phyloP scores from a whole-genome alignment of 2,113 vertebrate genomes.

The Dipodomys spectabilis region DNA sequence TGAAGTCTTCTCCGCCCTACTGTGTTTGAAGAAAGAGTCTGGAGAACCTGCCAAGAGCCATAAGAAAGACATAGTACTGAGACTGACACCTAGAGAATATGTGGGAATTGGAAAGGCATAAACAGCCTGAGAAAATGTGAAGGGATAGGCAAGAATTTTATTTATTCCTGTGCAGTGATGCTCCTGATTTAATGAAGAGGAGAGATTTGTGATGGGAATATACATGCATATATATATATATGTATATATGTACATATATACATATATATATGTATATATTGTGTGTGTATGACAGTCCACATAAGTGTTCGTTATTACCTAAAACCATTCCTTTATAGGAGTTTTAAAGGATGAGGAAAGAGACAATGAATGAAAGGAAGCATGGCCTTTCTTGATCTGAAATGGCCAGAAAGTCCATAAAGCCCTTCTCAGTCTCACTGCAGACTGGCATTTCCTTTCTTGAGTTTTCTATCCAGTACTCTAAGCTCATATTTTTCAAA shows the following conservation, averaged over 20 bases:
- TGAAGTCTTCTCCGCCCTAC: background rate
- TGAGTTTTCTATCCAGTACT: background rate
- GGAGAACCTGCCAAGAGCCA: background rate
- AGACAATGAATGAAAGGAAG: background rate
- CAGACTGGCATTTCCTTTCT: conserved; percentile 36
- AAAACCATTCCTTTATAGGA: conserved; percentile 34
- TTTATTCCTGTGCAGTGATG: background rate
- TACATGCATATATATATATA: no score
- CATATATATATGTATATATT: no score
- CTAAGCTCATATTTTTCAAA: conserved; percentile 63
- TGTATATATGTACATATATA: no score
- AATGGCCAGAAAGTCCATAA: conserved; percentile 10
- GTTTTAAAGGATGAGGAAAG: conserved; percentile 11
- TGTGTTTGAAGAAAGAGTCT: conserved; percentile 1
- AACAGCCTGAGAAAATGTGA: conserved; percentile 19
- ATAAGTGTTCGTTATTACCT: background rate
- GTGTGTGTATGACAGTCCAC: background rate
- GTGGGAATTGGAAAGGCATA: background rate
- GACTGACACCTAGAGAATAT: background rate
- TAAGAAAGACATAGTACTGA: background rate
- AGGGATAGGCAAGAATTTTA: background rate
- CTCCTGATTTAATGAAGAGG: background rate
- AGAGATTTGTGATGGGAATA: background rate
- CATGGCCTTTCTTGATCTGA: conserved; percentile 1
- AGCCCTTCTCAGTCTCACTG: background rate